Evolutionary conservation across 2,888 invertebrate species (phyloP), one percentile per base, ranked within the genome.

Genomic region (Thymelicus lineola): DNA sequence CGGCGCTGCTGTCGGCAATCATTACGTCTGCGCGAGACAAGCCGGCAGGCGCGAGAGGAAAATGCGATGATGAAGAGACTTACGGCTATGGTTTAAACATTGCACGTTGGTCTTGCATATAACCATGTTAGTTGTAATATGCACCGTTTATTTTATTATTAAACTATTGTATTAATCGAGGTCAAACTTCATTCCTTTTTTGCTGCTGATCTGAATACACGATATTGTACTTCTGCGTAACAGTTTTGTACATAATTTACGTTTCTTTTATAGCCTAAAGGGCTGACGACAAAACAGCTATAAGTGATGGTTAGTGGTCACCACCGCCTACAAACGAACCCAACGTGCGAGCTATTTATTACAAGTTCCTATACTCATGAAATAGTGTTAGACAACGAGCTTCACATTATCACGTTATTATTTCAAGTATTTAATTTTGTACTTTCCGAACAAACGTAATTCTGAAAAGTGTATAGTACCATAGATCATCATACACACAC

Each of bases 1-100:
- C 77, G 85, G 90, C 91, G 89, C 90, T 82, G 82, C 85, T 66
- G 80, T 76, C 83, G 84, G 73, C 79, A 81, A 82, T 85, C 84
- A 82, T 86, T 89, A 89, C 88, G 89, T 81, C 91, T 93, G 93
- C 93, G 93, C 92, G 84, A 83, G 86, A 86, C 86, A 83, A 86
- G 80, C 79, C 79, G 76, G 66, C 71, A 71, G 68, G 70, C 73
- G 72, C 58, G 71, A 71, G 66, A 67, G 70, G 71, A 57, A 77
- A 73, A 80, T 77, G 74, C 73, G 77, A 78, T 77, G 75, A 78
- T 73, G 76, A 76, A 74, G 72, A 75, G 73, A 73, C 71, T 71
- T 72, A 70, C 42, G 42, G 69, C 38, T 58, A 15, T 64, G 70
- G 77, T 71, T 76, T 79, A 72, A 72, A 74, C 75, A 72, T 66